Percentiles rank a stretch among this genome's conserved stretches.
phyloP scores from a whole-genome alignment of 2,797 vertebrate species.

The Morelia viridis region DNA sequence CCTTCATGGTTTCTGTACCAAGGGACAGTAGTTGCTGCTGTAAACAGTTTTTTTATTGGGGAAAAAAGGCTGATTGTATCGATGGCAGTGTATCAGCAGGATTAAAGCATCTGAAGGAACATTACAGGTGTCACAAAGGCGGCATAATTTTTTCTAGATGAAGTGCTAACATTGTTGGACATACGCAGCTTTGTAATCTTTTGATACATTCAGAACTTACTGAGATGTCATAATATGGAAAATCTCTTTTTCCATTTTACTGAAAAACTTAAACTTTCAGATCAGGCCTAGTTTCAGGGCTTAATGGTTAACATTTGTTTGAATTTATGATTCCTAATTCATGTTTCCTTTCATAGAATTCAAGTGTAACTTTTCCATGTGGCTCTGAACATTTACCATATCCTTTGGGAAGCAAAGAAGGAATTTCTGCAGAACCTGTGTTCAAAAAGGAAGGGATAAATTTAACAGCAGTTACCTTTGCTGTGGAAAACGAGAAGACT shows the following conservation, averaged over 20 bases:
- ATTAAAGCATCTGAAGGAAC: neutral
- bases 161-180: neutral
- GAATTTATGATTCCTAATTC: constrained; percentile 57
- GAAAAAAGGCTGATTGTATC: neutral
- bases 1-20: neutral
- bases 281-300: neutral
- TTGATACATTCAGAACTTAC: neutral
- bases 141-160: neutral
- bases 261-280: neutral
- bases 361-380: constrained; percentile 73
- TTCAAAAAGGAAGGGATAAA: constrained; percentile 75
- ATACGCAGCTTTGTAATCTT: neutral
- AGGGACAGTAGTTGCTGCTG: neutral
- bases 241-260: neutral
- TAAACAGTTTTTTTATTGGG: neutral
- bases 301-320: constrained; percentile 47
- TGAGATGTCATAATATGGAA: neutral
- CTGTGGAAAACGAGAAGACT: constrained; percentile 85
- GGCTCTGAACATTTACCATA: constrained; percentile 82
- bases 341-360: constrained; percentile 64
- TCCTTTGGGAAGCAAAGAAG: constrained; percentile 86
- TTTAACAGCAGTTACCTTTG: constrained; percentile 85
- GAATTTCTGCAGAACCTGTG: constrained; percentile 64
- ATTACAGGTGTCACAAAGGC: neutral
- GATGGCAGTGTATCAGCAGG: neutral